A percentile compares a stretch with the other conserved stretches of the same genome.
Evolutionary conservation across 2,888 invertebrate species (phyloP).

Genomic region (Agrotis clavis): DNA sequence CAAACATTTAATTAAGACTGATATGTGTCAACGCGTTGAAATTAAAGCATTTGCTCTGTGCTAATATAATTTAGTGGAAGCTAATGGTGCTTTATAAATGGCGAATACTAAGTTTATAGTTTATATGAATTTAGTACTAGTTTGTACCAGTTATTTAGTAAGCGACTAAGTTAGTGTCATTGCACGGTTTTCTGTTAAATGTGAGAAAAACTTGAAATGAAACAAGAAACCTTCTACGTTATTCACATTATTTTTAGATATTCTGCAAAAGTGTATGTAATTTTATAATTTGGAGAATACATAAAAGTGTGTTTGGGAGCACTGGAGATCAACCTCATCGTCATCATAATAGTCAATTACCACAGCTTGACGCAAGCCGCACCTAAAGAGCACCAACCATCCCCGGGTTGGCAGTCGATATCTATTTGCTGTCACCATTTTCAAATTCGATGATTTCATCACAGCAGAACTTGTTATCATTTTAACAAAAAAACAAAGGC

Average conservation of each 20-base stretch:
- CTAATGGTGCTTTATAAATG: not conserved
- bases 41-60: conserved; percentile 12
- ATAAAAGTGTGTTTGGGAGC: too few relatives aligned
- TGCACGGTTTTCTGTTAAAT: conserved; percentile 7
- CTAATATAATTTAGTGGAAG: conserved; percentile 16
- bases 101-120: not conserved
- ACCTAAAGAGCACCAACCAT: too few relatives aligned
- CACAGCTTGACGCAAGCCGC: too few relatives aligned
- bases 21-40: conserved; percentile 13
- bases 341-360: too few relatives aligned
- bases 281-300: too few relatives aligned
- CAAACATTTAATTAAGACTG: conserved; percentile 15
- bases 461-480: not conserved
- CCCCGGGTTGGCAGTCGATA: too few relatives aligned
- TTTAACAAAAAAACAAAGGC: not conserved
- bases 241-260: too few relatives aligned
- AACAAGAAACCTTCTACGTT: too few relatives aligned
- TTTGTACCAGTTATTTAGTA: conserved; percentile 3
- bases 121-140: conserved; percentile 1
- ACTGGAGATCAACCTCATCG: too few relatives aligned
- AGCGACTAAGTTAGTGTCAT: conserved; percentile 24
- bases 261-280: too few relatives aligned
- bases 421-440: too few relatives aligned
- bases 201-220: conserved; percentile 4
- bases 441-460: too few relatives aligned